Percentiles rank a stretch among this genome's conserved stretches.
Conservation (phyloP, 2,113 vertebrate species). For the Gadus chalcogrammus region DNA sequence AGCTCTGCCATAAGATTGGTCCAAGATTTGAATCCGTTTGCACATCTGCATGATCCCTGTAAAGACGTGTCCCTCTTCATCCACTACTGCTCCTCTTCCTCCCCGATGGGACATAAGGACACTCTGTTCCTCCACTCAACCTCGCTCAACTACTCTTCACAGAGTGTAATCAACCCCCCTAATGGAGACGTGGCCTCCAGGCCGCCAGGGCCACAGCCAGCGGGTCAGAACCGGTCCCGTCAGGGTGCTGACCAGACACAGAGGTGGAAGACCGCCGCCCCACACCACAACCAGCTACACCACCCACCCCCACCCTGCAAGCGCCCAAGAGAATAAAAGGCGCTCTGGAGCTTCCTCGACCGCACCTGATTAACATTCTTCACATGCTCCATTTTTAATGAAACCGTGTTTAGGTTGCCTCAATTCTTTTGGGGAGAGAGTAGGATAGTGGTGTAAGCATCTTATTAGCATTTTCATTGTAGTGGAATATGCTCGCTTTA, state of each 20-base stretch:
- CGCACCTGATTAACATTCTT: slow-evolving; percentile 6
- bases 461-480: slow-evolving; percentile 40
- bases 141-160: too few relatives aligned
- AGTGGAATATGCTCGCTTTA: not conserved
- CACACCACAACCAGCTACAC: not conserved
- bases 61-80: too few relatives aligned
- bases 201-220: too few relatives aligned
- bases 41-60: too few relatives aligned
- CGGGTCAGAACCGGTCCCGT: slow-evolving; percentile 1
- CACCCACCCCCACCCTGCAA: not conserved
- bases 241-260: slow-evolving; percentile 27
- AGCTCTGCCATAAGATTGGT: too few relatives aligned
- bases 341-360: slow-evolving; percentile 6
- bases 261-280: slow-evolving; percentile 30
- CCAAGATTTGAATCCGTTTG: too few relatives aligned
- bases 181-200: too few relatives aligned
- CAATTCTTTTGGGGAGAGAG: slow-evolving; percentile 24
- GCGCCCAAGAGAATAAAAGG: too few relatives aligned
- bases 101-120: too few relatives aligned
- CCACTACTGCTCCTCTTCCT: too few relatives aligned
- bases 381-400: slow-evolving; percentile 16
- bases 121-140: too few relatives aligned
- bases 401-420: slow-evolving; percentile 4
- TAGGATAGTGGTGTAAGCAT: slow-evolving; percentile 9
- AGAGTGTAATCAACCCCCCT: too few relatives aligned